Evolutionary conservation across 2,113 vertebrate species (phyloP).

Genomic region (Cnemophilus loriae): DNA sequence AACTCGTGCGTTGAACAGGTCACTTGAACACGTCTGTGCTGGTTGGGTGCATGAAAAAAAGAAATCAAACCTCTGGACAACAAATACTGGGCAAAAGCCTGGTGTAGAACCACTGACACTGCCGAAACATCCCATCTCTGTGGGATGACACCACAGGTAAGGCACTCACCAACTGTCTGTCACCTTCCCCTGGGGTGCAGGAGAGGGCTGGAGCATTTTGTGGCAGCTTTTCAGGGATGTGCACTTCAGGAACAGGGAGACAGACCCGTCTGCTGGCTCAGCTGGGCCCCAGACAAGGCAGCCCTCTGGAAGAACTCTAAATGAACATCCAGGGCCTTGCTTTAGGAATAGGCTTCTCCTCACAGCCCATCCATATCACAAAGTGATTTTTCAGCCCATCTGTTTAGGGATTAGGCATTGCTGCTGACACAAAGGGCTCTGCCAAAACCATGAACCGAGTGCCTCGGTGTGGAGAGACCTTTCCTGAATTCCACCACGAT

Average conservation of each 20-base stretch:
- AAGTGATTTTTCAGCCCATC: conserved; percentile 21
- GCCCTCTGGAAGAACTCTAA: not conserved
- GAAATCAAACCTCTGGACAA: not conserved
- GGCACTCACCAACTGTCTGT: not conserved
- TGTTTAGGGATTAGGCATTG: not conserved
- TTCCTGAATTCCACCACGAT: not conserved
- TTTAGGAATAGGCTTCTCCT: not conserved
- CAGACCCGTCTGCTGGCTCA: not conserved
- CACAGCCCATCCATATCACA: not conserved
- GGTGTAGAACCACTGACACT: not conserved
- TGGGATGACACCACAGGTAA: not conserved
- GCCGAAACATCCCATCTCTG: not conserved
- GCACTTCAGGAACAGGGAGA: not conserved
- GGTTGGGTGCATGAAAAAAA: not conserved
- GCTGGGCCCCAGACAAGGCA: not conserved
- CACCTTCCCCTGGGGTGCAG: not conserved
- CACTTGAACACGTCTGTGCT: not conserved
- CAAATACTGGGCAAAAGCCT: not conserved
- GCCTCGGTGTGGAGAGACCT: not conserved
- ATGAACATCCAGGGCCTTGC: not conserved
- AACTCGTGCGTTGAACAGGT: not conserved
- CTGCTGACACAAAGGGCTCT: not conserved
- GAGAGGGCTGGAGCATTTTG: not conserved
- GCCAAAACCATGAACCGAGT: not conserved
- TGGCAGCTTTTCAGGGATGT: not conserved